Evolutionary conservation across 2,113 vertebrate species (phyloP), one percentile per base, ranked within the genome.

Genomic region (Mola mola): DNA sequence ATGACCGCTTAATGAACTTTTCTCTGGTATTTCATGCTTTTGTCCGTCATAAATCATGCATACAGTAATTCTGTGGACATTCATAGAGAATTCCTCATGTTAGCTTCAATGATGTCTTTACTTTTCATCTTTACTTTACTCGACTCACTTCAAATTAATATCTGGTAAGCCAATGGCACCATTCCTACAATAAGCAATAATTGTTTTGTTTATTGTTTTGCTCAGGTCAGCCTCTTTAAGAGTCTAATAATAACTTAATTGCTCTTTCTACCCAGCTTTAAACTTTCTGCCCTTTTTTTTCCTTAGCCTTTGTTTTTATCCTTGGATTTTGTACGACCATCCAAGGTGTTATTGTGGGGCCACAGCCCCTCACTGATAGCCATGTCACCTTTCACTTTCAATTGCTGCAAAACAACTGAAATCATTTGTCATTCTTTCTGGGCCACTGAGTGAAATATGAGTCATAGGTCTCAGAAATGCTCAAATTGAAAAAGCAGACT

Each of bases 361-460:
- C 50, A 53, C 44, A 68, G 62, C 72, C 62, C n/a, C 53, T 67
- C 66, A 42, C 64, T 83, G 59, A 84, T 71, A 83, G 75, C 72
- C 57, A 56, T 76, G 78, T 85, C 76, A 79, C 83, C 82, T 87
- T 87, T 85, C 80, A 78, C 66, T 84, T 85, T 77, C 80, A 83
- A 81, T 87, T 22, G 73, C 57, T 38, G 36, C 73, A 66, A 73
- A 87, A 80, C 79, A 77, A 84, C 77, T 66, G 53, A 64, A 87
- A 81, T 81, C 72, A 79, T 90, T 88, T 85, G 83, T 90, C 87
- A 88, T 77, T 85, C 63, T 87, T 83, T 87, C 75, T 72, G 62
- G 74, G 68, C 82, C 82, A 82, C 76, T 46, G 81, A 77, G 77
- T 88, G 85, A 89, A 87, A 82, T 83, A 88, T 87, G 86, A 82